Conservation (phyloP, 2,113 vertebrate species). For the Amblyornis subalaris region DNA sequence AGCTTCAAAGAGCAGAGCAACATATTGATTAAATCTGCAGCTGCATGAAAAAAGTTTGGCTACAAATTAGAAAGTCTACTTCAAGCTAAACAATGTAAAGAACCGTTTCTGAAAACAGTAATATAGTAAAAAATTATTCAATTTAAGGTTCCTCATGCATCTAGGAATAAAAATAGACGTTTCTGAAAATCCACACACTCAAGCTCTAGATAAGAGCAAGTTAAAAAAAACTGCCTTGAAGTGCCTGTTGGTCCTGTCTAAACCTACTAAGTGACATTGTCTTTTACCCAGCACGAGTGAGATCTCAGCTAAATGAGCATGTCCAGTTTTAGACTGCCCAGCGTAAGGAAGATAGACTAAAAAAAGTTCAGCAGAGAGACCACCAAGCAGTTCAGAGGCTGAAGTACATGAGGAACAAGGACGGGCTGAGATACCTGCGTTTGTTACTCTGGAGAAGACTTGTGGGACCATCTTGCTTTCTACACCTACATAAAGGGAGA, state of each 20-base stretch:
- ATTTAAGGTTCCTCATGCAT: neutral
- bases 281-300: neutral
- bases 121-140: neutral
- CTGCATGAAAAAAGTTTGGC: neutral
- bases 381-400: accelerated
- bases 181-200: neutral
- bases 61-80: neutral
- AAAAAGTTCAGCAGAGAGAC: neutral
- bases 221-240: neutral
- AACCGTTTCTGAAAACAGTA: neutral
- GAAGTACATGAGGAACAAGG: neutral
- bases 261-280: neutral
- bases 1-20: neutral
- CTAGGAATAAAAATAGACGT: neutral
- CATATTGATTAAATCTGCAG: neutral
- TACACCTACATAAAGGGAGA: neutral
- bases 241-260: neutral
- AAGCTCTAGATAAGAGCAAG: neutral
- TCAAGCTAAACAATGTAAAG: neutral
- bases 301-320: neutral
- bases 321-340: neutral
- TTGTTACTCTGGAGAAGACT: neutral
- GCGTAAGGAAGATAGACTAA: neutral
- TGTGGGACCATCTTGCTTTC: neutral
- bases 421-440: accelerated